Base-by-base conservation (phyloP, 2,888 invertebrate genomes). In the Anthrax anthrax region DNA sequence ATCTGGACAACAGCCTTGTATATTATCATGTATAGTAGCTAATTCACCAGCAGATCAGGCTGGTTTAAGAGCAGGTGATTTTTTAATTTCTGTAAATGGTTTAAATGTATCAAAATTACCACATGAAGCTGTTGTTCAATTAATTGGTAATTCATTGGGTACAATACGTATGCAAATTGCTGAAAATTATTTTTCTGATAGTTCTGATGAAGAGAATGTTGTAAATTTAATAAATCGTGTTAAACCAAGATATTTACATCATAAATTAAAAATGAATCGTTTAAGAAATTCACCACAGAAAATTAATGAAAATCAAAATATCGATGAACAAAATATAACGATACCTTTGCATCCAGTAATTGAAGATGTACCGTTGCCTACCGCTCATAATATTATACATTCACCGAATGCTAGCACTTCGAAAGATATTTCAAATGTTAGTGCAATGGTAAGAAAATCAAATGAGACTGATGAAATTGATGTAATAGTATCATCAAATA, bases 1-100 rank as follows among this genome's bases (percentile, higher is more conserved):
- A 60, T 92, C 94, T 2, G 95, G 95, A 4, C 94, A 96, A 65
- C 84, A 91, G 61, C 95, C 96, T 1, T 96, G 95, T 64, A 87
- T 94, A 52, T 75, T 96, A 48, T 91, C 92, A 44, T 92, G 90
- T 58, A 94, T 96, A 57, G 92, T 92, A 1, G 73, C 78, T 41
- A 85, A 85, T 55, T 88, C 87, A 49, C 92, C 94, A 3, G 95
- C 95, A 0, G 92, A 92, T 60, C 75, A 80, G 50, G 90, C 90
- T 27, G 94, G 94, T 0, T 70, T 96, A 18, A 77, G 90, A 23
- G 87, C 92, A 34, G 95, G 95, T 0, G 94, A 96, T 61, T 91
- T 90, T 57, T 72, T 96, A 47, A 78, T 95, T 44, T 86, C 89
- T 1, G 95, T 96, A 1, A 94, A 94, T 64, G 87, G 87, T 4